These are phyloP conservation scores for Bimastos eiseni DNA, from an alignment of 2,888 invertebrate genomes.

Conservation along the genomic window DNA sequence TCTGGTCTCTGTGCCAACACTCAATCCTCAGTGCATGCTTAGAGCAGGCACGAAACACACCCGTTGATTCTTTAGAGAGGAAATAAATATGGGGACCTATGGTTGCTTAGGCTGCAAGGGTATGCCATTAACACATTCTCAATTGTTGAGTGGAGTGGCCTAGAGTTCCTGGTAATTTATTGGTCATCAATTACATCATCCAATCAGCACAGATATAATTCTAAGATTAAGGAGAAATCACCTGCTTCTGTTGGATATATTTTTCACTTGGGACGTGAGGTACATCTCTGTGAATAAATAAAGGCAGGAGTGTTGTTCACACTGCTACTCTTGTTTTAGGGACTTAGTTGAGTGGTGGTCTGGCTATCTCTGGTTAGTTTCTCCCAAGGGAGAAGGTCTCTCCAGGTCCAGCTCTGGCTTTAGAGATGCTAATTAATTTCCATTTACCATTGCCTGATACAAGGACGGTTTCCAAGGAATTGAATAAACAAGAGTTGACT, in stretches of 20 bases:
- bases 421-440: background rate
- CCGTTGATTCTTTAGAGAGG: background rate
- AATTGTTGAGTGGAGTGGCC: background rate
- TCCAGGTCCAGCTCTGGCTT: background rate
- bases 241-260: background rate
- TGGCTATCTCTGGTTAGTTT: background rate
- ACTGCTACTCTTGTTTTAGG: background rate
- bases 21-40: background rate
- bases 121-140: slow-evolving; percentile 13
- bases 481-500: background rate
- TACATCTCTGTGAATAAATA: background rate
- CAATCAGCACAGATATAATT: background rate
- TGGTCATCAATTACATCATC: background rate
- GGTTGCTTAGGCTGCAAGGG: background rate
- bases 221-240: background rate
- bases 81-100: background rate
- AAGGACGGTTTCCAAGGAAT: background rate
- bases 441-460: background rate
- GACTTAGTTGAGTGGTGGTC: background rate
- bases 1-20: background rate
- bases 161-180: background rate
- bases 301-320: background rate
- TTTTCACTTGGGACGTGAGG: background rate
- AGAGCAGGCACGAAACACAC: slow-evolving; percentile 1
- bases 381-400: background rate